Base-by-base conservation (phyloP, 2,888 invertebrate genomes). In the Caenorhabditis virilis region DNA sequence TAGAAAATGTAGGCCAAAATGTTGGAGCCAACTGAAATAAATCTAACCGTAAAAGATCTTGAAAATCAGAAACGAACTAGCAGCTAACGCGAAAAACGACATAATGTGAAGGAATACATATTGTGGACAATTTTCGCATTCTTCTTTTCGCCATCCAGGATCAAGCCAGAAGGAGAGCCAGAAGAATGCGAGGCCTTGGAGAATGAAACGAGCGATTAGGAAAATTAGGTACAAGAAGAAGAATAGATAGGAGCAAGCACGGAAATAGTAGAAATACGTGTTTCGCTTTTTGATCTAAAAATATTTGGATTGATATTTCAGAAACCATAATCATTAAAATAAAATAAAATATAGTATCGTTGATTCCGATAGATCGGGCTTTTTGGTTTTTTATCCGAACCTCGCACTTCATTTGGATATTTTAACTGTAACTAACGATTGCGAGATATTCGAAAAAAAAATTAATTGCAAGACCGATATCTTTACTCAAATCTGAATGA, bases 11-110 rank as follows among this genome's bases (percentile, higher is more conserved):
- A 59, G 13, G 74, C 46, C 7, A 74, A 18, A 26, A 59, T 55
- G 18, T 66, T 66, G 27, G 71, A 69, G 11, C 68, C 18, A 20
- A 77, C 74, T 74, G 45, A 35, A 58, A 35, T 18, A 13, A 11
- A 15, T 15, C n/a, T n/a, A n/a, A n/a, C n/a, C n/a, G n/a, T n/a
- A n/a, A n/a, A n/a, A n/a, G n/a, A n/a, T n/a, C n/a, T n/a, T n/a
- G n/a, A n/a, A n/a, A n/a, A n/a, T n/a, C n/a, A n/a, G n/a, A n/a
- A n/a, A n/a, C n/a, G 22, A 42, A 62, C 62, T 50, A 11, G 64
- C 64, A 6, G 64, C 46, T 7, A 55, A 16, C 0, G 58, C 64
- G 16, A 64, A 55, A 22, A 64, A 54, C 1, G 58, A 58, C 45
- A 64, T 48, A 4, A 52, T 41, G 22, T 58, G 59, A 13, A 64